phyloP scores from a whole-genome alignment of 2,888 invertebrate genomes.

The Cephus pulcher region DNA sequence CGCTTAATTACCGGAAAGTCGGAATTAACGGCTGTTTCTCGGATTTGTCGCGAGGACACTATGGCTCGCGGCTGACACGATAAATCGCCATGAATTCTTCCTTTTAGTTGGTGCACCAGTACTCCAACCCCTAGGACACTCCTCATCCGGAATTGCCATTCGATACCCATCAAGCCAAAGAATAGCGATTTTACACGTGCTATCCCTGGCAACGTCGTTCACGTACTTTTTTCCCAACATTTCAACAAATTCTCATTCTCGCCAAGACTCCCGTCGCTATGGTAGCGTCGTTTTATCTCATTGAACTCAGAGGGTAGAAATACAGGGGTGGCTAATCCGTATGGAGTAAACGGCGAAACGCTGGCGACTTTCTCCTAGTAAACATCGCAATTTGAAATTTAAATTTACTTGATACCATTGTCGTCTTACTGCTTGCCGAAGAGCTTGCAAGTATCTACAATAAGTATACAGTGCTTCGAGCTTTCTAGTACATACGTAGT shows the following conservation, averaged over 20 bases:
- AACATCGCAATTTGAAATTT: constrained; percentile 52
- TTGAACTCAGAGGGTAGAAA: neutral
- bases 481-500: neutral
- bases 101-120: neutral
- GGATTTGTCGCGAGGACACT: constrained; percentile 1
- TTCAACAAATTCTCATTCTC: neutral
- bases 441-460: constrained; percentile 19
- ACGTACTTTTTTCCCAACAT: neutral
- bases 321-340: constrained; percentile 36
- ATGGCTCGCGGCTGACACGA: neutral
- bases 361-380: constrained; percentile 14
- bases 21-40: constrained; percentile 2
- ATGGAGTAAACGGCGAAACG: constrained; percentile 42
- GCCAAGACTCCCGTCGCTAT: neutral
- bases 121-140: neutral
- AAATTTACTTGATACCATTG: constrained; percentile 46
- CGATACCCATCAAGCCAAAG: neutral
- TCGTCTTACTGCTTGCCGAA: constrained; percentile 28
- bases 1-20: constrained; percentile 4
- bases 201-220: neutral
- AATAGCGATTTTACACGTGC: neutral
- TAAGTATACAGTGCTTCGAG: neutral
- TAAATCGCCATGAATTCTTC: neutral
- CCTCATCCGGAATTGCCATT: neutral
- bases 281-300: neutral